Percentiles rank a stretch among this genome's conserved stretches.
Conservation (phyloP, 2,888 invertebrate species). For the Antheraea yamamai region DNA sequence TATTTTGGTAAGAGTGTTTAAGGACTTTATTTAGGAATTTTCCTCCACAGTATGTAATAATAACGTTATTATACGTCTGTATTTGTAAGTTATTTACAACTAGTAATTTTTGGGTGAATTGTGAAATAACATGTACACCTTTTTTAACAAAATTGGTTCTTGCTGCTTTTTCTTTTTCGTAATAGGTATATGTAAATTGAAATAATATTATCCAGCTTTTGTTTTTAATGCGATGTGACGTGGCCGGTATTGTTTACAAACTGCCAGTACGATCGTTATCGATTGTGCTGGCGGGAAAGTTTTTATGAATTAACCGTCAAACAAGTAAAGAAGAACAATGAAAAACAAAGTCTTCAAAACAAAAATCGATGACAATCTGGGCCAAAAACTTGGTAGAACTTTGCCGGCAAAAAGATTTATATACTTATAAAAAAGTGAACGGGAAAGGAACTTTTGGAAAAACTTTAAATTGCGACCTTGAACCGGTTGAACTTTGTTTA, state of each 20-base stretch:
- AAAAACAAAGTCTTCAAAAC: slow-evolving; percentile 83
- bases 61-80: no score
- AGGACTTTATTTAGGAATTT: no score
- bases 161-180: not conserved
- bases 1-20: no score
- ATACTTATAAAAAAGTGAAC: slow-evolving; percentile 81
- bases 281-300: slow-evolving; percentile 78
- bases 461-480: slow-evolving; percentile 84
- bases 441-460: slow-evolving; percentile 80
- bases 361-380: slow-evolving; percentile 84
- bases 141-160: no score
- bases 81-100: no score
- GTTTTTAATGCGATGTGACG: slow-evolving; percentile 16
- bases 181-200: slow-evolving; percentile 18
- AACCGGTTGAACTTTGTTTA: slow-evolving; percentile 79
- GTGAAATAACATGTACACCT: no score
- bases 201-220: slow-evolving; percentile 23
- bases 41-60: no score
- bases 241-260: slow-evolving; percentile 68
- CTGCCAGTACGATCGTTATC: slow-evolving; percentile 64
- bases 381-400: slow-evolving; percentile 80
- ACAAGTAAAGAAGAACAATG: slow-evolving; percentile 83
- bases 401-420: slow-evolving; percentile 82
- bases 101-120: no score
- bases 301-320: slow-evolving; percentile 83